These are phyloP conservation scores for Harpagifer antarcticus DNA, from an alignment of 2,797 vertebrate genomes.

Conservation along the genomic window DNA sequence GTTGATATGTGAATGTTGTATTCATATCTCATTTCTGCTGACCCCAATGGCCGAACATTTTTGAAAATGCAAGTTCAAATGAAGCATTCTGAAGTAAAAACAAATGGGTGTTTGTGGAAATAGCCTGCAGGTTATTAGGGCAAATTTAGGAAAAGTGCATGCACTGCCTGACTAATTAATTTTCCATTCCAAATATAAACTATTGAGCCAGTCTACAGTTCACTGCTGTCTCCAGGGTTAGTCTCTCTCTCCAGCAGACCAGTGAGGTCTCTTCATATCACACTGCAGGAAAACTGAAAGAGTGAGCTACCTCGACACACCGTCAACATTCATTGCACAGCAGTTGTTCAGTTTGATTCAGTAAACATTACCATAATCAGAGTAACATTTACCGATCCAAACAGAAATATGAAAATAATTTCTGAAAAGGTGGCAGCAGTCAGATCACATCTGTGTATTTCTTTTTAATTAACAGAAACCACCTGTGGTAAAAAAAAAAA, in stretches of 20 bases:
- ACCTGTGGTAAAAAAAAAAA: neutral
- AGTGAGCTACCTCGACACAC: neutral
- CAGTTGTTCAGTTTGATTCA: conserved; percentile 34
- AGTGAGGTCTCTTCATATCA: conserved; percentile 9
- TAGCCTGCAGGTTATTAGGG: neutral
- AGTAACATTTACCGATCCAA: conserved; percentile 35
- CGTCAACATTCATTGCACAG: conserved; percentile 9
- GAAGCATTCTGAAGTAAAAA: neutral
- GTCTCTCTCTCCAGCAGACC: neutral
- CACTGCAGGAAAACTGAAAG: conserved; percentile 18
- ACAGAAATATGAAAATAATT: conserved; percentile 26
- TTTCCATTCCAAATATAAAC: neutral
- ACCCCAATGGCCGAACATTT: neutral
- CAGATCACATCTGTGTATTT: conserved; percentile 10
- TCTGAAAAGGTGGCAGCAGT: conserved; percentile 36
- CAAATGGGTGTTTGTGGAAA: neutral
- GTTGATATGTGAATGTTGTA: neutral
- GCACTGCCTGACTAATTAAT: neutral
- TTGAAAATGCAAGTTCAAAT: neutral
- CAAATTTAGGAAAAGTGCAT: neutral
- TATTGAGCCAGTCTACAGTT: neutral
- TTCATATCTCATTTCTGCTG: too few relatives aligned
- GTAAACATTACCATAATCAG: conserved; percentile 41
- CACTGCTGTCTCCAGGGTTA: conserved; percentile 3
- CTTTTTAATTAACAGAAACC: conserved; percentile 14